A percentile compares a stretch with the other conserved stretches of the same genome.
phyloP scores from a whole-genome alignment of 2,888 invertebrate genomes.

The Trimorus sp. region DNA sequence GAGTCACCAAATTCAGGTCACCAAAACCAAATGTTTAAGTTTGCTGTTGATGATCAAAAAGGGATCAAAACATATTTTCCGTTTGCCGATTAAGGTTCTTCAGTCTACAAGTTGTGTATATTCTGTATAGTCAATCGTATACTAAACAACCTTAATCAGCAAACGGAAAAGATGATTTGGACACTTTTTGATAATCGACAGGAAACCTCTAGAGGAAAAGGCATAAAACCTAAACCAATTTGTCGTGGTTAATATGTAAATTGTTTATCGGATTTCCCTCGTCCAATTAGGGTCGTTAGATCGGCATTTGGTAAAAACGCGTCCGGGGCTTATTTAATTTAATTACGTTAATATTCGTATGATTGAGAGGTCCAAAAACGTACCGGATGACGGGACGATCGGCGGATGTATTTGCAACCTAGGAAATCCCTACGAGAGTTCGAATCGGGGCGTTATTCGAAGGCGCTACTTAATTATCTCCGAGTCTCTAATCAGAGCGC shows the following conservation, averaged over 20 bases:
- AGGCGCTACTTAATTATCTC: constrained; percentile 81
- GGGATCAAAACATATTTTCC: no score
- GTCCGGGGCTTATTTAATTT: constrained; percentile 50
- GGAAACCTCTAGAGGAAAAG: background rate
- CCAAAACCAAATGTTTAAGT: no score
- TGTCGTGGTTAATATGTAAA: constrained; percentile 18
- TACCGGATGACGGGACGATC: constrained; percentile 48
- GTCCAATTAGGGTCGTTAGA: constrained; percentile 17
- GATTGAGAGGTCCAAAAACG: constrained; percentile 62
- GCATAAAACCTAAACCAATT: constrained; percentile 21
- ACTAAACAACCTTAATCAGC: no score
- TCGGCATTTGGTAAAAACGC: constrained; percentile 28
- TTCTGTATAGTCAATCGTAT: no score
- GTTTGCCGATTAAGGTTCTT: no score
- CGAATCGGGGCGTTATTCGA: constrained; percentile 78
- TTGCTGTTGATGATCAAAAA: no score
- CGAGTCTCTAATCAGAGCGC: constrained; percentile 80
- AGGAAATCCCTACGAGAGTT: constrained; percentile 71
- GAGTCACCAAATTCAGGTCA: no score
- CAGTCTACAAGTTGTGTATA: no score
- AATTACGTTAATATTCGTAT: constrained; percentile 54
- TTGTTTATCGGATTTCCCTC: constrained; percentile 32
- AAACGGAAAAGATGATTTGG: no score
- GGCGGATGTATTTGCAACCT: constrained; percentile 68
- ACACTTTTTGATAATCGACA: no score